phyloP scores from a whole-genome alignment of 1,140 invertebrate genomes.

The Anastatus disparis region DNA sequence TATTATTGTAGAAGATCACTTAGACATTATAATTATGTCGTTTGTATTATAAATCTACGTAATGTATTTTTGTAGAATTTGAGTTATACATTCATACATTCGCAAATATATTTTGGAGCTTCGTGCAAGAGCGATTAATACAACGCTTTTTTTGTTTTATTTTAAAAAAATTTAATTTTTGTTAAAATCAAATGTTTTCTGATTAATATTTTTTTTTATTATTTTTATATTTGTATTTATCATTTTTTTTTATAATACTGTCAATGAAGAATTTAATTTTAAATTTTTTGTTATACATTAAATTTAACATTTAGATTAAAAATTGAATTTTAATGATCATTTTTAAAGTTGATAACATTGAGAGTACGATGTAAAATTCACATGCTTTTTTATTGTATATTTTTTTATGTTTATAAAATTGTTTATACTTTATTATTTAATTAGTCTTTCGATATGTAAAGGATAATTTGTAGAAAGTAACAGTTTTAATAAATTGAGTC shows the following conservation, averaged over 20 bases:
- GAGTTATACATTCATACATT: conserved; percentile 33
- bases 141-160: not conserved
- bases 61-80: conserved; percentile 15
- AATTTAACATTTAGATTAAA: conserved; percentile 19
- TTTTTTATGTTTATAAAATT: conserved; percentile 33
- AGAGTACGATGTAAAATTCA: conserved; percentile 4
- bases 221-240: too few species aligned
- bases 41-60: conserved; percentile 38
- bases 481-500: conserved; percentile 1
- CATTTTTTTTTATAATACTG: not conserved
- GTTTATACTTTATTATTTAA: conserved; percentile 1
- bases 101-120: conserved; percentile 27
- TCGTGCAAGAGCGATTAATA: conserved; percentile 39
- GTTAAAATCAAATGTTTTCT: not conserved
- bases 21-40: conserved; percentile 26
- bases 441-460: conserved; percentile 38
- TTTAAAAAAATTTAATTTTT: not conserved
- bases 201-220: too few species aligned
- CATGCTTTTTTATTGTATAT: not conserved
- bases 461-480: conserved; percentile 33
- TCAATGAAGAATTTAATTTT: not conserved
- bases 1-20: conserved; percentile 40
- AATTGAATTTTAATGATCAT: not conserved
- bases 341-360: conserved; percentile 4
- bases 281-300: not conserved